Conservation (phyloP, 2,113 vertebrate species). For the Sinocyclocheilus grahami region DNA sequence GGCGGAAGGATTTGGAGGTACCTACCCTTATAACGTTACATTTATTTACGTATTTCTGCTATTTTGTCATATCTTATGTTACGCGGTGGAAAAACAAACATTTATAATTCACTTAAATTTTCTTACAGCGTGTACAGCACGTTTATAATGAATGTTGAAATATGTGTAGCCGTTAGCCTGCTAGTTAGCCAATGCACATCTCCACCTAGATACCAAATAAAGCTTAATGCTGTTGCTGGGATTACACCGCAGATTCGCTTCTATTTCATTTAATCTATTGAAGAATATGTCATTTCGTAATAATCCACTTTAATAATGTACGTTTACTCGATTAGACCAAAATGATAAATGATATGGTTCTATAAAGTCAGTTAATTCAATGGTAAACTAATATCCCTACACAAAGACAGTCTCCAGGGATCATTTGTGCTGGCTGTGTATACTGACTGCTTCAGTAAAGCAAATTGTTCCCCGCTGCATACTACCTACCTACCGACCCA, state of each 20-base stretch:
- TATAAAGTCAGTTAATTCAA: background rate
- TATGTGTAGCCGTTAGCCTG: background rate
- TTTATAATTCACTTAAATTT: background rate
- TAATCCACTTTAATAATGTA: background rate
- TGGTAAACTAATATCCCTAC: background rate
- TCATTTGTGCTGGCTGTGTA: conserved; percentile 3
- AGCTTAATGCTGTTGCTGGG: conserved; percentile 17
- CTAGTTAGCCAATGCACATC: background rate
- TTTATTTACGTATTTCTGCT: background rate
- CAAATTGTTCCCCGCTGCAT: background rate
- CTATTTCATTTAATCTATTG: background rate
- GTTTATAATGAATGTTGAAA: background rate
- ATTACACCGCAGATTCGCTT: background rate
- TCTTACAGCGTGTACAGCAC: background rate
- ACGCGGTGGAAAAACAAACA: background rate
- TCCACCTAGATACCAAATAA: conserved; percentile 15
- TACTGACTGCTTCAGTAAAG: background rate
- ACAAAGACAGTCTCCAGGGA: conserved; percentile 4
- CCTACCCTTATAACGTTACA: background rate
- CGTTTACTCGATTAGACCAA: background rate
- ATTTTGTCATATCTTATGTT: background rate
- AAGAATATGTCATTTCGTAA: background rate
- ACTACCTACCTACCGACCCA: background rate
- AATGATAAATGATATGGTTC: background rate
- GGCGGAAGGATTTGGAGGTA: conserved; percentile 60